Conservation (phyloP, 2,797 vertebrate genomes). For the Lateolabrax maculatus region DNA sequence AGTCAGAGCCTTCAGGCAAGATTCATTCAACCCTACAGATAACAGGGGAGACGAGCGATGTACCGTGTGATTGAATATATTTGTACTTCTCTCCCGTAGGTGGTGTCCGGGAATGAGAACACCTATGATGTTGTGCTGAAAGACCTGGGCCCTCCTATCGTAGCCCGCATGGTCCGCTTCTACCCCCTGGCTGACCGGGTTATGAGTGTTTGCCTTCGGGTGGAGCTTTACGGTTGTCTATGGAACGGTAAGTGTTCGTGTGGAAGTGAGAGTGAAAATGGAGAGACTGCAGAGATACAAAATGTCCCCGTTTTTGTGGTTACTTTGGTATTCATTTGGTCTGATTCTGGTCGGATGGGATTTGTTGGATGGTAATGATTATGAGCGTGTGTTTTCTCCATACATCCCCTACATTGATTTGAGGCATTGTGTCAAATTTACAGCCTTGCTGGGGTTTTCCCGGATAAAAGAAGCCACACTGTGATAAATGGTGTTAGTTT, state of each 20-base stretch:
- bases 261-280: background rate
- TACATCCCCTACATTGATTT: slow-evolving; percentile 32
- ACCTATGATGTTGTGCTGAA: slow-evolving; percentile 94
- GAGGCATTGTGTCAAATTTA: slow-evolving; percentile 56
- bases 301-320: slow-evolving; percentile 1
- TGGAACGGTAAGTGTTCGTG: slow-evolving; percentile 88
- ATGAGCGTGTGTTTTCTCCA: slow-evolving; percentile 35
- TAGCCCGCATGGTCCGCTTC: slow-evolving; percentile 92
- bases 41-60: slow-evolving; percentile 12
- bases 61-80: slow-evolving; percentile 44
- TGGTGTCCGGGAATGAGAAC: slow-evolving; percentile 94
- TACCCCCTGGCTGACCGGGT: slow-evolving; percentile 93
- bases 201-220: slow-evolving; percentile 97
- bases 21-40: slow-evolving; percentile 30
- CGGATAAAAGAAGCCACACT: slow-evolving; percentile 62
- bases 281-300: slow-evolving; percentile 4
- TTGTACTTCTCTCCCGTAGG: slow-evolving; percentile 78
- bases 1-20: slow-evolving; percentile 28
- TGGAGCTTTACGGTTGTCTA: slow-evolving; percentile 95
- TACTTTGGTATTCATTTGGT: slow-evolving; percentile 24
- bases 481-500: slow-evolving; percentile 67
- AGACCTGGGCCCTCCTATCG: slow-evolving; percentile 92
- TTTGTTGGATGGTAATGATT: slow-evolving; percentile 54
- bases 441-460: slow-evolving; percentile 46
- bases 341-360: too few species aligned